Evolutionary conservation across 1,140 invertebrate genomes (phyloP).

Genomic region (Portunus trituberculatus): DNA sequence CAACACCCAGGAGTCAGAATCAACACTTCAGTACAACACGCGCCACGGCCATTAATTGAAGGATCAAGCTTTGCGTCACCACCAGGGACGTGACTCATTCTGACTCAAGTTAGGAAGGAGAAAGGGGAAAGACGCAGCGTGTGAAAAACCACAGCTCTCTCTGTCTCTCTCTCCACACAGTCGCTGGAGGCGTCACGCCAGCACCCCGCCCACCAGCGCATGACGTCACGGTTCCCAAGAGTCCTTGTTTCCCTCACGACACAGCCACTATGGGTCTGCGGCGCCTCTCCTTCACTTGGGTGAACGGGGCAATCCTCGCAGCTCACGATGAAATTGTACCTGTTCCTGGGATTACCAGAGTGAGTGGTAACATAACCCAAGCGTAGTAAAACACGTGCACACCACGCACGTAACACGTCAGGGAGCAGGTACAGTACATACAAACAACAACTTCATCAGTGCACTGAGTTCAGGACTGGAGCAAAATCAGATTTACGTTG

Average conservation of each 20-base stretch:
- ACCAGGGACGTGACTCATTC: background rate
- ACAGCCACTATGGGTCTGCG: background rate
- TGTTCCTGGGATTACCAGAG: too few relatives aligned
- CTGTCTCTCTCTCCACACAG: background rate
- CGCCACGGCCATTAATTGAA: background rate
- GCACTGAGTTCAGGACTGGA: too few relatives aligned
- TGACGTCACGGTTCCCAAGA: constrained; percentile 9
- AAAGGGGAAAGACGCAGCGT: background rate
- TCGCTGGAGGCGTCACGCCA: background rate
- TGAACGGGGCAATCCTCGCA: too few relatives aligned
- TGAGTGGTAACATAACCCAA: too few relatives aligned
- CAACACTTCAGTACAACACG: background rate
- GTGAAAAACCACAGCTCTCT: background rate
- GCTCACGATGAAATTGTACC: too few relatives aligned
- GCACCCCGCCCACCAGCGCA: background rate
- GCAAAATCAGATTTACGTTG: too few relatives aligned
- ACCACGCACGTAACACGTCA: too few relatives aligned
- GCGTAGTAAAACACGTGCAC: too few relatives aligned
- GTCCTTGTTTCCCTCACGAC: constrained; percentile 4
- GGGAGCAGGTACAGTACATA: too few relatives aligned
- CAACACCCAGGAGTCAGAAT: background rate
- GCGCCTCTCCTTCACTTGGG: background rate
- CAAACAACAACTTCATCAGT: too few relatives aligned
- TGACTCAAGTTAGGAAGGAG: background rate
- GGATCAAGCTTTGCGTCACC: background rate